Percentiles rank a stretch among this genome's conserved stretches.
These are phyloP conservation scores for Amiota communis DNA, from an alignment of 2,888 invertebrate genomes.

Conservation along the genomic window DNA sequence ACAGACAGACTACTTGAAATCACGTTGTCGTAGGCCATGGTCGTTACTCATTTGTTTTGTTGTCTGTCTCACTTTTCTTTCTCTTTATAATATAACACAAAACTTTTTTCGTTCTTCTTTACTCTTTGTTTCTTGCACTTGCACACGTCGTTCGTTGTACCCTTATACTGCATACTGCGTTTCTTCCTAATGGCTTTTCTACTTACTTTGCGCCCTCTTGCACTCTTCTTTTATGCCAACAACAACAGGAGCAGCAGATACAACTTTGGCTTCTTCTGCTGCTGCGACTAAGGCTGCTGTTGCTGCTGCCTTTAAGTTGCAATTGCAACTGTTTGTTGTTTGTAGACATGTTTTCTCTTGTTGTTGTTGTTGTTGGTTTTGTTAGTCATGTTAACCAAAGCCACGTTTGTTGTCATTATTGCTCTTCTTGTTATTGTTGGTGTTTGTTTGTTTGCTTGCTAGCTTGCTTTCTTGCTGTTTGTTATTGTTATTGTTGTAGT, in stretches of 20 bases:
- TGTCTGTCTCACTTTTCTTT: slow-evolving; percentile 32
- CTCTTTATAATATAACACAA: background rate
- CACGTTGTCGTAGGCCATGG: slow-evolving; percentile 69
- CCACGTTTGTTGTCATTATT: slow-evolving; percentile 47
- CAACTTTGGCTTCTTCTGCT: slow-evolving; percentile 34
- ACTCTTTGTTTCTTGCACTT: slow-evolving; percentile 36
- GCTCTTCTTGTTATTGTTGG: background rate
- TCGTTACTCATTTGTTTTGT: slow-evolving; percentile 55
- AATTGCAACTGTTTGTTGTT: slow-evolving; percentile 29
- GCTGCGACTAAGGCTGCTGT: slow-evolving; percentile 29
- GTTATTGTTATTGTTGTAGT: background rate
- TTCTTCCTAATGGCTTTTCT: background rate
- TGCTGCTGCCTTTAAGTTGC: slow-evolving; percentile 40
- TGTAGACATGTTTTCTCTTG: slow-evolving; percentile 32
- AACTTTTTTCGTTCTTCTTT: slow-evolving; percentile 26
- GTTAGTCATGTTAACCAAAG: background rate
- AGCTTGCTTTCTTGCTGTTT: slow-evolving; percentile 2
- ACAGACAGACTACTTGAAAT: slow-evolving; percentile 53
- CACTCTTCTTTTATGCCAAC: slow-evolving; percentile 49
- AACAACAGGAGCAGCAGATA: slow-evolving; percentile 34
- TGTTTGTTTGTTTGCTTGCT: slow-evolving; percentile 12
- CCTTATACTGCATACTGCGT: no score
- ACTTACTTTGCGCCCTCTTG: slow-evolving; percentile 8
- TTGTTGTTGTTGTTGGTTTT: slow-evolving; percentile 45
- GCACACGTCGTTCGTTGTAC: slow-evolving; percentile 48